Evolutionary conservation across 2,888 invertebrate species (phyloP).

Genomic region (Podabrus alpinus): DNA sequence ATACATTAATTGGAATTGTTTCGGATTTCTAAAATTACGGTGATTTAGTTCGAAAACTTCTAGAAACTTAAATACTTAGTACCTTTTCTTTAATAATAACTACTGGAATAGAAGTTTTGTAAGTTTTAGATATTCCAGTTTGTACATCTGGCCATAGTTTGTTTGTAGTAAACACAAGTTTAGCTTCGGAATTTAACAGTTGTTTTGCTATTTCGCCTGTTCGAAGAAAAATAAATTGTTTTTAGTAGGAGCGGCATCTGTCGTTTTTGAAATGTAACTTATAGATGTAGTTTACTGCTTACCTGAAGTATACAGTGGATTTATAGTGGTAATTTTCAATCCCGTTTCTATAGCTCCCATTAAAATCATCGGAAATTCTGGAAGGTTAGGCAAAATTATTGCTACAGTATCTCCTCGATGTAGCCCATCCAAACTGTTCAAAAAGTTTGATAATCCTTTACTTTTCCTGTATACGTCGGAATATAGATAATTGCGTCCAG

Average conservation of each 20-base stretch:
- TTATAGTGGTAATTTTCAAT: constrained; percentile 68
- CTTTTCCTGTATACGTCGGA: constrained; percentile 66
- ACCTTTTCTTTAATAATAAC: constrained; percentile 28
- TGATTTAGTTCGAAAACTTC: neutral
- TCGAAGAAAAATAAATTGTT: constrained; percentile 39
- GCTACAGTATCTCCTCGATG: constrained; percentile 63
- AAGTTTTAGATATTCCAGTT: constrained; percentile 58
- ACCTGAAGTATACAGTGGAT: constrained; percentile 68
- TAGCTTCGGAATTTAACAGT: constrained; percentile 62
- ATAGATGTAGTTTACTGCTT: constrained; percentile 11
- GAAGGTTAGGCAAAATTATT: constrained; percentile 74
- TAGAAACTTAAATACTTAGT: constrained; percentile 6
- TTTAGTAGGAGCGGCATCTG: neutral
- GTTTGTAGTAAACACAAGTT: constrained; percentile 63
- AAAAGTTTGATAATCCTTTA: constrained; percentile 57
- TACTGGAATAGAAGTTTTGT: constrained; percentile 49
- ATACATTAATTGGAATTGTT: constrained; percentile 52
- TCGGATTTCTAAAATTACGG: neutral
- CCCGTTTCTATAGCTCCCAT: constrained; percentile 73
- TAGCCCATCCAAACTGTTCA: constrained; percentile 66
- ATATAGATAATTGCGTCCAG: constrained; percentile 72
- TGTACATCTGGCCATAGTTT: constrained; percentile 57
- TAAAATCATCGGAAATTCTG: constrained; percentile 69
- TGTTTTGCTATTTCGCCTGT: constrained; percentile 71
- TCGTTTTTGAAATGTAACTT: neutral